Conservation (phyloP, 2,888 invertebrate species). For the Xestoiulus laeticollis region DNA sequence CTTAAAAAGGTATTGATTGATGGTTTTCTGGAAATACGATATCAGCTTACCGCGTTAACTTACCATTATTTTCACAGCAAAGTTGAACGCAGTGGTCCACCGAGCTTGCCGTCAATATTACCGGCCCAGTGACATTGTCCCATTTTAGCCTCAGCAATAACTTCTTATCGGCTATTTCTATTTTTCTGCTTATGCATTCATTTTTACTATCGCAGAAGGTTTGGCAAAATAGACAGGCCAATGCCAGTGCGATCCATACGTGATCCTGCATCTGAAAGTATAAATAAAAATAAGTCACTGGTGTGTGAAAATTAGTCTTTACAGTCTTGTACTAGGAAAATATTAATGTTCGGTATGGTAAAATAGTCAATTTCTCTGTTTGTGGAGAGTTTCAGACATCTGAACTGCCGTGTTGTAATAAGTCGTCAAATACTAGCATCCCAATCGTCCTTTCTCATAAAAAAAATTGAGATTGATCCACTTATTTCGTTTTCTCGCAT, state of each 20-base stretch:
- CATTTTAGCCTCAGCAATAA: neutral
- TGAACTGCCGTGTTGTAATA: too few relatives aligned
- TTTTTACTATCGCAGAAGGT: neutral
- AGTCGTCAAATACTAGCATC: too few relatives aligned
- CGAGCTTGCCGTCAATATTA: neutral
- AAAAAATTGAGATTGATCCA: too few relatives aligned
- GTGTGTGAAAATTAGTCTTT: too few relatives aligned
- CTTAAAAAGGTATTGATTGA: neutral
- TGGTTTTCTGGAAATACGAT: neutral
- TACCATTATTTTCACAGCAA: neutral
- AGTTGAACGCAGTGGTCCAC: neutral
- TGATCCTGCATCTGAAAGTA: slow-evolving; percentile 8
- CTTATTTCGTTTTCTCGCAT: too few relatives aligned
- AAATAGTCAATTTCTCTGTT: too few relatives aligned
- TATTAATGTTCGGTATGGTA: too few relatives aligned
- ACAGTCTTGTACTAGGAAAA: too few relatives aligned
- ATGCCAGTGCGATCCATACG: neutral
- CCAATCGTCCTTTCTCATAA: too few relatives aligned
- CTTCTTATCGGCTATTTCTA: neutral
- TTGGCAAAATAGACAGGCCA: neutral
- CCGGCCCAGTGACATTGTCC: neutral
- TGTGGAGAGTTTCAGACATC: too few relatives aligned
- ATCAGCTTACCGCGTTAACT: neutral
- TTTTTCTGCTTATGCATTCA: neutral
- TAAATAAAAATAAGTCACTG: neutral